Conservation (phyloP, 1,140 invertebrate genomes). For the Agrypnia vestita region DNA sequence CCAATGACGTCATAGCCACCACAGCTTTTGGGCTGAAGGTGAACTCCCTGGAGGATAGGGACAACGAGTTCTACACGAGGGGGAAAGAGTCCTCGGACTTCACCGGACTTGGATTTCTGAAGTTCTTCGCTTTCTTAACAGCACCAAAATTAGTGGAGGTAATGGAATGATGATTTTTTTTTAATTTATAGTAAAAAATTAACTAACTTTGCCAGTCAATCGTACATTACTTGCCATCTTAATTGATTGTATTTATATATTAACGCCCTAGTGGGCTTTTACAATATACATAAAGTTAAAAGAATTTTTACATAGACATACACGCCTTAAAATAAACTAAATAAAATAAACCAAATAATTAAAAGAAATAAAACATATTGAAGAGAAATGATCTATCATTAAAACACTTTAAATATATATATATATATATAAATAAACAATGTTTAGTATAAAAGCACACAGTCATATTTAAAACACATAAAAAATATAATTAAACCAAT, state of each 20-base stretch:
- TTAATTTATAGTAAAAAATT: not conserved
- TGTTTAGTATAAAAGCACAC: too few species aligned
- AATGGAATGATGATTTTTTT: not conserved
- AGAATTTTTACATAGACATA: not conserved
- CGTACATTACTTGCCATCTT: not conserved
- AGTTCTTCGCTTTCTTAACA: constrained; percentile 13
- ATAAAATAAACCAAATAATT: too few species aligned
- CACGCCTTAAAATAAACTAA: too few species aligned
- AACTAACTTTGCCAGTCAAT: not conserved
- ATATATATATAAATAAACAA: too few species aligned
- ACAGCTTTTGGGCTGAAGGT: constrained; percentile 65
- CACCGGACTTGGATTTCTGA: not conserved
- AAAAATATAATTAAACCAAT: too few species aligned
- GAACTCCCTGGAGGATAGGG: constrained; percentile 61
- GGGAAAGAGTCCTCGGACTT: constrained; percentile 62
- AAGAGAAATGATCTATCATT: too few species aligned
- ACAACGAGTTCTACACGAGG: constrained; percentile 63
- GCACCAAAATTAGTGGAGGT: not conserved
- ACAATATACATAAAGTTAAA: too few species aligned
- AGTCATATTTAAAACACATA: too few species aligned
- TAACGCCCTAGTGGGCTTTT: not conserved
- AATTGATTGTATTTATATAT: not conserved
- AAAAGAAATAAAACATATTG: too few species aligned
- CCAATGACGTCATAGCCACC: constrained; percentile 69
- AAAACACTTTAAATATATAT: too few species aligned